Evolutionary conservation across 2,797 vertebrate genomes (phyloP).

Genomic region (Phylloscopus collybita): DNA sequence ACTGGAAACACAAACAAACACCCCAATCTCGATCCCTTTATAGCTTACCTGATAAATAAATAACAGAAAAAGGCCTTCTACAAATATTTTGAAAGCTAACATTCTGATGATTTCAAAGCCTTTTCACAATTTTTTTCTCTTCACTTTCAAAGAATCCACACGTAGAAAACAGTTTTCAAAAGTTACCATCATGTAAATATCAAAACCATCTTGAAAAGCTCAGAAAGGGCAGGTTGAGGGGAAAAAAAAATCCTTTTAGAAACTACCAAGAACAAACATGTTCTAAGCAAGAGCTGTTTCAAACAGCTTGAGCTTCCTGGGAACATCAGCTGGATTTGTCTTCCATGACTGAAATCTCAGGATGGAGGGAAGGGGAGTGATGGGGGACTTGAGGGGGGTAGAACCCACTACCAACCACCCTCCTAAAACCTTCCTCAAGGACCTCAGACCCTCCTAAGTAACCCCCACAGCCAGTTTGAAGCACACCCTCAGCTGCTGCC

Average conservation of each 20-base stretch:
- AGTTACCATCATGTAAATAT: not conserved
- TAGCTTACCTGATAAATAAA: not conserved
- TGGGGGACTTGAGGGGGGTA: fast-evolving
- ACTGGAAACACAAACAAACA: slow-evolving; percentile 11
- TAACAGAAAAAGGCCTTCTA: not conserved
- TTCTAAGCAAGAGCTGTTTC: not conserved
- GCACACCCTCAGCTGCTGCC: not conserved
- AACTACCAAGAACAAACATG: not conserved
- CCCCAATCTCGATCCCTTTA: not conserved
- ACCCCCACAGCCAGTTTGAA: fast-evolving
- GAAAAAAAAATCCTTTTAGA: slow-evolving; percentile 9
- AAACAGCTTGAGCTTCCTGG: not conserved
- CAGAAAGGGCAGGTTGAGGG: not conserved
- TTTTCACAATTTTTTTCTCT: not conserved
- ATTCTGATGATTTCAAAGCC: slow-evolving; percentile 31
- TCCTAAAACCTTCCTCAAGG: not conserved
- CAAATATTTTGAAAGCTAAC: slow-evolving; percentile 58
- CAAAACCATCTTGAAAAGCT: slow-evolving; percentile 34
- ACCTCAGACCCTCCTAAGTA: not conserved
- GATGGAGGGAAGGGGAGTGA: not conserved
- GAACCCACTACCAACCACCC: fast-evolving
- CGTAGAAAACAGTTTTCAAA: not conserved
- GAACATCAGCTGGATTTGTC: not conserved
- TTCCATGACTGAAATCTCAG: not conserved
- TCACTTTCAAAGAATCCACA: slow-evolving; percentile 19